Percentiles rank a stretch among this genome's conserved stretches.
Conservation (phyloP, 2,113 vertebrate species). For the Phyllostomus hastatus region DNA sequence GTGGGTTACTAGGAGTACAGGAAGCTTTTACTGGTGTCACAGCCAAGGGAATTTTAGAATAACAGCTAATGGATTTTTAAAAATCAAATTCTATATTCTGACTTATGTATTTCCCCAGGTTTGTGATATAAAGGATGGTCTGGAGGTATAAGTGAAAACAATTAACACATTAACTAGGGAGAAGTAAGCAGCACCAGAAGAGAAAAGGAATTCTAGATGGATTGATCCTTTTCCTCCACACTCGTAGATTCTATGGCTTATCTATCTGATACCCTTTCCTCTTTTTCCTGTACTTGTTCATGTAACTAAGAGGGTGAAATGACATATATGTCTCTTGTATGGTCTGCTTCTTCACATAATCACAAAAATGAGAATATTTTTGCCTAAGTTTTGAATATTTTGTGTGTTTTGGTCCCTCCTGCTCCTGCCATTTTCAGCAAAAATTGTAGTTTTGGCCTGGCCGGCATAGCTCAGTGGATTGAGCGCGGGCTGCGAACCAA, state of each 20-base stretch:
- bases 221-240: neutral
- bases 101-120: neutral
- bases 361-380: neutral
- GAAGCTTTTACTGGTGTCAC: neutral
- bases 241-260: neutral
- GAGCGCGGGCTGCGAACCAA: no score
- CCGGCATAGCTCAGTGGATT: no score
- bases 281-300: neutral
- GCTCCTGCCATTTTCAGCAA: neutral
- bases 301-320: neutral
- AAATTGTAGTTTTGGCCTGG: neutral
- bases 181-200: neutral
- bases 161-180: neutral
- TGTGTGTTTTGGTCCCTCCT: neutral
- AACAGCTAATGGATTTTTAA: neutral
- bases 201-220: neutral
- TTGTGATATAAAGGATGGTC: neutral
- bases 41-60: neutral
- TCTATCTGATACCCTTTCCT: neutral
- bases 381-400: neutral
- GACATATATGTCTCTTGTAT: neutral
- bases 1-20: neutral
- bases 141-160: neutral
- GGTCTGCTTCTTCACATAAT: neutral
- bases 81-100: neutral